Base-by-base conservation (phyloP, 2,797 vertebrate genomes). In the Allobates femoralis region DNA sequence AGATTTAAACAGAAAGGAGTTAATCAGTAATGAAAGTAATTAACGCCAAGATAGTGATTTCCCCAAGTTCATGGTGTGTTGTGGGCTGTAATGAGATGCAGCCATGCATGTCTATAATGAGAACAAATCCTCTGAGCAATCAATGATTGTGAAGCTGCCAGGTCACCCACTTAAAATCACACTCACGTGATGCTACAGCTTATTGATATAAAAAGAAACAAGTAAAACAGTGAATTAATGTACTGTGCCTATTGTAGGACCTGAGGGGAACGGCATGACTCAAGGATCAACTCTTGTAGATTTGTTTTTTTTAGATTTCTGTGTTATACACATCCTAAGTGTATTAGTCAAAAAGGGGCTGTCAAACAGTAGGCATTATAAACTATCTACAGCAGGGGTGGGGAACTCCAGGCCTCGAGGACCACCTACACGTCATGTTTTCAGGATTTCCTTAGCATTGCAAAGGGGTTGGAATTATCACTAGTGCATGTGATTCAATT, bases 21-120 rank as follows among this genome's bases (percentile, higher is more conserved):
- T 83, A 60, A 64, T 78, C 60, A 84, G 28, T 28, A 69, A 55
- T 84, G 21, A 75, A 37, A 34, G 8, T 37, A 41, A 79, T 78
- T 79, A 79, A 5, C 76, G 21, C 4, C 30, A 58, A 60, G 51
- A 11, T 32, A 56, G 21, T 37, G 55, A 60, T 79, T 79, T 60
- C 55, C 55, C 75, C 19, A 37, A 8, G 32, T 60, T 41, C 56
- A 41, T 19, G 30, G 28, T 76, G n/a, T 37, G 32, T 60, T 32
- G 14, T 79, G 15, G 32, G 16, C 50, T n/a, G 30, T 56, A 71
- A 73, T 23, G 32, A 73, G 66, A 46, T 41, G 55, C 28, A 23
- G 15, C 53, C 28, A 51, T 50, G 60, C 79, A 62, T 80, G 62
- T 37, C 34, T 19, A 21, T 64, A 81, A 81, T 51, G 37, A 81